Conservation (phyloP, 2,797 vertebrate genomes). For the Psittacula derbiana region DNA sequence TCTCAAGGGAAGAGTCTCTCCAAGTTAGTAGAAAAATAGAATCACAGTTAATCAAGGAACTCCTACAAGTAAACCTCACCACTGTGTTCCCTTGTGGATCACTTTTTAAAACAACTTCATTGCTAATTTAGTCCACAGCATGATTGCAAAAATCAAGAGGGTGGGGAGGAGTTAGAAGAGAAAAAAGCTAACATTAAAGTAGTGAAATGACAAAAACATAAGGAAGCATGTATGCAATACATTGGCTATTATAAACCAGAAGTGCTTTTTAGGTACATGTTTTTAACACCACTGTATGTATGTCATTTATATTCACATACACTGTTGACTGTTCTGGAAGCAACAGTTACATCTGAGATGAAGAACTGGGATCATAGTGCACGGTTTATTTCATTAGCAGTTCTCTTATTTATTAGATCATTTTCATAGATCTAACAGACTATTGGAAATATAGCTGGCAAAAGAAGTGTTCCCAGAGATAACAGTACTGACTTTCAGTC, state of each 20-base stretch:
- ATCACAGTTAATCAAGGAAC: constrained; percentile 17
- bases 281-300: not conserved
- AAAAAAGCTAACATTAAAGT: not conserved
- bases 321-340: not conserved
- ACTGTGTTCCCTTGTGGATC: not conserved
- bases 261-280: not conserved
- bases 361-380: not conserved
- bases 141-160: not conserved
- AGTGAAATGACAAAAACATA: not conserved
- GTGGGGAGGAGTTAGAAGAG: not conserved
- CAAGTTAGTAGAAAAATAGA: not conserved
- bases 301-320: not conserved
- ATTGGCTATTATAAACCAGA: not conserved
- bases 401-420: not conserved
- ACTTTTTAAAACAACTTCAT: not conserved
- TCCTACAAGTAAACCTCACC: not conserved
- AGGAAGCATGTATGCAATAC: not conserved
- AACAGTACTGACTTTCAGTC: not conserved
- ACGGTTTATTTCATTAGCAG: not conserved
- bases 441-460: not conserved
- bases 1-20: not conserved
- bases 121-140: not conserved
- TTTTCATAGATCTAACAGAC: not conserved
- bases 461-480: not conserved
- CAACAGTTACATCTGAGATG: not conserved